Evolutionary conservation across 2,888 invertebrate species (phyloP), one percentile per base, ranked within the genome.

Genomic region (Torymus auratus): DNA sequence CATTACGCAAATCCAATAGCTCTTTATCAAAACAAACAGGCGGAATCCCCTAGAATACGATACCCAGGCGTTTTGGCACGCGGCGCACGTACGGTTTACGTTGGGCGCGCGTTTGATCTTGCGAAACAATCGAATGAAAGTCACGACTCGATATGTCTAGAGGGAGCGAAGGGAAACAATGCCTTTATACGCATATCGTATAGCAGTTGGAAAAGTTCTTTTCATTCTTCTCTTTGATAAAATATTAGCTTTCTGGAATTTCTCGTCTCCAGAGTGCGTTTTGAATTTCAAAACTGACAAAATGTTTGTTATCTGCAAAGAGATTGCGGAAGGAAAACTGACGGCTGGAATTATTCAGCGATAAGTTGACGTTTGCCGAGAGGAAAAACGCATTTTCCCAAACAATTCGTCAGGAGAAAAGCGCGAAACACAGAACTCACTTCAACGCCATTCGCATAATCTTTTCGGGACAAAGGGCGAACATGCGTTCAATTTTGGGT

Each of bases 101-200:
- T 28, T 28, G 28, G 28, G 28, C 28, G 56, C 0, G 50, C 20
- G 70, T 56, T 70, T 58, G 60, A 70, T 75, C 55, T 56, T 3
- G 14, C 70, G 58, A 75, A 65, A 74, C 53, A 75, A 75, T 71
- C 53, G 65, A 75, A 71, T 70, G 58, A 65, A 80, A 75, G 71
- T 75, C 74, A 74, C 64, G 41, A 67, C 20, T 70, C 58, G 20
- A 65, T 77, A 71, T 11, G 58, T 70, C 28, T 28, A 28, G 28
- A 28, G 28, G 28, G 28, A 28, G n/a, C n/a, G 28, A 28, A 28
- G 5, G 28, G 28, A 28, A 28, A 28, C 28, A 28, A 28, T 28
- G 28, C 28, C 28, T 28, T 28, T 28, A 28, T 28, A 5, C 28
- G 28, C 28, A 28, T 28, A 28, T 20, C 20, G 28, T 4, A 5